Evolutionary conservation across 1,140 invertebrate genomes (phyloP), one percentile per base, ranked within the genome.

Genomic region (Zaprionus davidi): DNA sequence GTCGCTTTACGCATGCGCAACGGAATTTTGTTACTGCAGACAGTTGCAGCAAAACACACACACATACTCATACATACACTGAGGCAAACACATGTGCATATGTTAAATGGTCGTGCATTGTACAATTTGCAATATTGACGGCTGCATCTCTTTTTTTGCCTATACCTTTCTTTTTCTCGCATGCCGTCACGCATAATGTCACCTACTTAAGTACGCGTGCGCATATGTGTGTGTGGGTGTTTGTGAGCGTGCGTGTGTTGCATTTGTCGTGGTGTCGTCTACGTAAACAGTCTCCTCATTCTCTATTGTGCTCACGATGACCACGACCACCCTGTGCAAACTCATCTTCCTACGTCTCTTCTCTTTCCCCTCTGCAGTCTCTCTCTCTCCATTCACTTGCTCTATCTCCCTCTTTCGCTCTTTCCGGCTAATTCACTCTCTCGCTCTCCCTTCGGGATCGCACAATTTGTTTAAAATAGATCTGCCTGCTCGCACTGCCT

Each of bases 1-100:
- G 62, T 49, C 57, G 72, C 17, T 38, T 71, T 76, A 76, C 73
- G 73, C 73, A 76, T 71, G 73, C 73, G 73, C 62, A 76, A 65
- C 68, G 44, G 46, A 44, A 60, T 71, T 63, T 58, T 53, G 17
- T 36, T 28, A 66, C 9, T 46, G 41, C 41, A 38, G 13, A 20
- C 20, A 46, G 15, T 15, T 28, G 22, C 17, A 34, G 17, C 26
- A 34, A 34, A 9, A 11, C 31, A 65, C 58, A 41, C 31, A 53
- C 12, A 36, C 15, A 46, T 22, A 59, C 17, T 12, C 15, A 44
- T 11, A 17, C 13, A 34, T 9, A 51, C 20, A 24, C 20, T 5
- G 3, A 24, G 3, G 12, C 44, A 66, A 51, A 44, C n/a, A 34
- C 17, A 34, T 46, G 28, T 59, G 49, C 13, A 31, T 55, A 17